Conservation (phyloP, 2,797 vertebrate genomes). For the Urocyon cinereoargenteus region DNA sequence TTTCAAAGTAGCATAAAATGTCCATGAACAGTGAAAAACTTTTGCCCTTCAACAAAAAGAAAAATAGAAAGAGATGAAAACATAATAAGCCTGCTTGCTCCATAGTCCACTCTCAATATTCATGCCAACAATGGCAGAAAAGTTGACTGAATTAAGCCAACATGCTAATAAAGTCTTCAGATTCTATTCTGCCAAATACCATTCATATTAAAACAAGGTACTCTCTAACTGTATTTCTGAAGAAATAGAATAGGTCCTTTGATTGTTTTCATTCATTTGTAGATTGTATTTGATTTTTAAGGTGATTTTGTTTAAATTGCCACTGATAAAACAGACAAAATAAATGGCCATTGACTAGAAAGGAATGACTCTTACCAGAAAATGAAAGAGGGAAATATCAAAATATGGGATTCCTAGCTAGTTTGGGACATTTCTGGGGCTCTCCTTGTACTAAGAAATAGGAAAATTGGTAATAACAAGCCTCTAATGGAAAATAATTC, state of each 20-base stretch:
- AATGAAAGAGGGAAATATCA: not conserved
- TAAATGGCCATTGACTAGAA: not conserved
- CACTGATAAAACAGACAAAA: constrained; percentile 26
- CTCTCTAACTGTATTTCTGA: not conserved
- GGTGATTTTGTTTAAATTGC: constrained; percentile 1
- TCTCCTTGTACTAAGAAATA: constrained; percentile 18
- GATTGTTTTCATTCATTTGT: constrained; percentile 33
- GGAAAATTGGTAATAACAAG: not conserved
- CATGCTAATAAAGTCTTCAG: not conserved
- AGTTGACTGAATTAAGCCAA: not conserved
- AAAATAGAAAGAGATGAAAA: not conserved
- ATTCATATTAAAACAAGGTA: not conserved
- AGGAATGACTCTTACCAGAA: not conserved
- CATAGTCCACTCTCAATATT: not conserved
- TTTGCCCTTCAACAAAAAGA: constrained; percentile 31
- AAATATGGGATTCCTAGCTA: not conserved
- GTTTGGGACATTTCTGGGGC: not conserved
- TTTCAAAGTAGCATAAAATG: constrained; percentile 34
- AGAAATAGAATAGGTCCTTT: not conserved
- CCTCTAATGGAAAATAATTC: constrained; percentile 25
- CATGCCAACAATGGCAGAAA: not conserved
- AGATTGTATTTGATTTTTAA: constrained; percentile 27
- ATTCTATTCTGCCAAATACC: not conserved
- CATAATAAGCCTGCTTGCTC: not conserved
- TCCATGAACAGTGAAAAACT: not conserved